Percentiles rank a stretch among this genome's conserved stretches.
These are phyloP conservation scores for Habrosyne pyritoides DNA, from an alignment of 2,888 invertebrate genomes.

Conservation along the genomic window DNA sequence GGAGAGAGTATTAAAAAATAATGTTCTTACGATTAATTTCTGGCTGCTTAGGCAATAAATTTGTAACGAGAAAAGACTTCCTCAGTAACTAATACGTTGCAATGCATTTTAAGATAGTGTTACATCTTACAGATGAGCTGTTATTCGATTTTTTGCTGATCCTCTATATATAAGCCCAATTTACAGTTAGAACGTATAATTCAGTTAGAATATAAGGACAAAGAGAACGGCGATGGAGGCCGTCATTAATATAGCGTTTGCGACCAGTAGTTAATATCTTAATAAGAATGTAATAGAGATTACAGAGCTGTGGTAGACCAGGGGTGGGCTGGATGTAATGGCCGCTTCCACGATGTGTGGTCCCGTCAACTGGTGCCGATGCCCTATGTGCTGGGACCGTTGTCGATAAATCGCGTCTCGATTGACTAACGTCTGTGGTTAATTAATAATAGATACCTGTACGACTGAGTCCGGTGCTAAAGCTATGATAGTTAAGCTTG, in stretches of 20 bases:
- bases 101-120: no score
- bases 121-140: no score
- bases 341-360: slow-evolving; percentile 59
- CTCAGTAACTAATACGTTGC: no score
- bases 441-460: slow-evolving; percentile 11
- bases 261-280: slow-evolving; percentile 76
- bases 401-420: slow-evolving; percentile 49
- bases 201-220: slow-evolving; percentile 15
- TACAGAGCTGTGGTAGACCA: slow-evolving; percentile 51
- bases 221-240: slow-evolving; percentile 26
- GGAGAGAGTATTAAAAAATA: no score
- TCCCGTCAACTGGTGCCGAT: slow-evolving; percentile 46
- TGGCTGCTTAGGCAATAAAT: no score
- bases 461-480: not conserved
- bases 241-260: slow-evolving; percentile 68
- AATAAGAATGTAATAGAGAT: slow-evolving; percentile 79
- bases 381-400: slow-evolving; percentile 22
- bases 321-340: slow-evolving; percentile 64
- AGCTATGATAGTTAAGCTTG: not conserved
- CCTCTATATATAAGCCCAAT: not conserved
- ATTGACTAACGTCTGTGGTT: slow-evolving; percentile 15
- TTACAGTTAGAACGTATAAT: slow-evolving; percentile 5
- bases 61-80: no score
- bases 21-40: no score
- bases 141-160: no score